phyloP scores from a whole-genome alignment of 1,140 invertebrate genomes.

The Lasaia peninsularis region DNA sequence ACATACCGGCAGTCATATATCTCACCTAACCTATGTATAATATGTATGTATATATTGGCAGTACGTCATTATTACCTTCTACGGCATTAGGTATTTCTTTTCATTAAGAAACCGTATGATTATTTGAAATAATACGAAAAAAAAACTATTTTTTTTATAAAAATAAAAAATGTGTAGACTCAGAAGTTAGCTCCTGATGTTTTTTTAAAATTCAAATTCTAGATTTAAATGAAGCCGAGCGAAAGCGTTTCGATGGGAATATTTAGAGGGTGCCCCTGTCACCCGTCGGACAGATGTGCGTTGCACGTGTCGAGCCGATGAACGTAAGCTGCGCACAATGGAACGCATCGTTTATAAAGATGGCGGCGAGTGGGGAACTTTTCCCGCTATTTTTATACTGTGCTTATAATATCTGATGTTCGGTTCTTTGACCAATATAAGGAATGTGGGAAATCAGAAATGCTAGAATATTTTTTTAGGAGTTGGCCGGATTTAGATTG shows the following conservation, averaged over 20 bases:
- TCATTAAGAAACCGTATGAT: too few relatives aligned
- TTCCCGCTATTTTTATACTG: slow-evolving; percentile 61
- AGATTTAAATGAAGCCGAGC: slow-evolving; percentile 17
- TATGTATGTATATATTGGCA: too few relatives aligned
- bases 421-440: background rate
- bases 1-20: too few relatives aligned
- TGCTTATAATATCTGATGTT: background rate
- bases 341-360: slow-evolving; percentile 53
- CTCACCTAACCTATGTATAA: too few relatives aligned
- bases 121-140: too few relatives aligned
- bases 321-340: slow-evolving; percentile 55
- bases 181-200: slow-evolving; percentile 20
- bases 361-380: slow-evolving; percentile 55
- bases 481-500: too few relatives aligned
- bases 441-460: background rate
- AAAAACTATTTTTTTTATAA: too few relatives aligned
- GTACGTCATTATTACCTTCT: too few relatives aligned
- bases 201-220: background rate
- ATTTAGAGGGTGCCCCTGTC: slow-evolving; percentile 51
- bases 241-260: slow-evolving; percentile 31
- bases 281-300: slow-evolving; percentile 67
- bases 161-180: too few relatives aligned
- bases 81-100: too few relatives aligned
- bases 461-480: too few relatives aligned
- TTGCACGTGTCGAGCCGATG: slow-evolving; percentile 53